Evolutionary conservation across 2,888 invertebrate genomes (phyloP), one percentile per base, ranked within the genome.

Genomic region (Helleia helle): DNA sequence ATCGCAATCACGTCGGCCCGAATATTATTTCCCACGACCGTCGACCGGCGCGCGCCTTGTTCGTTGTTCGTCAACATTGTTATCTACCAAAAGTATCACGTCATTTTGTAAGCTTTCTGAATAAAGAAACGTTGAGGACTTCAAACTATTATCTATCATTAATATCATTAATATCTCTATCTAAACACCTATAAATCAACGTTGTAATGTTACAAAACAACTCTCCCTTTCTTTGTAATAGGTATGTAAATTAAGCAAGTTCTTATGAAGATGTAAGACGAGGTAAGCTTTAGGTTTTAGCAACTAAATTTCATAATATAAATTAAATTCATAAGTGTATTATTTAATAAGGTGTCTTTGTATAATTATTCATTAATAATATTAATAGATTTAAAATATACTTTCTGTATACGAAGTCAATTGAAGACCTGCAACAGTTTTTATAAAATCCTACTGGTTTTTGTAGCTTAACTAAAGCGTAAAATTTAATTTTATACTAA

Each of bases 41-140:
- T 65, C n/a, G n/a, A 68, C 71, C 69, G 54, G 66, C 65, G 64
- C 62, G 62, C 60, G 51, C 52, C 54, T 49, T 54, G 65, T 58
- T 62, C 72, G 77, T 77, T 81, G 75, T 80, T 66, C 79, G 80
- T 83, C 81, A 84, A 75, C 71, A 75, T 77, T 72, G 76, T 77
- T 81, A 83, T 83, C 81, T 83, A 79, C 80, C 77, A 83, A 83
- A 83, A 83, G 80, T 79, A 83, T 81, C 80, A 68, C 75, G 75
- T 81, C 81, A 83, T 77, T 80, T 81, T 81, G 77, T 83, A 79
- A 71, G 67, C 74, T 77, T 80, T 80, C 75, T 74, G 76, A 74
- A 73, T 68, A 75, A 80, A 75, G 66, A 66, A 75, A 75, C 74
- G 76, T 48, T 40, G 39, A 47, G 36, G 41, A 42, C 70, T 62